A percentile compares a stretch with the other conserved stretches of the same genome.
phyloP scores from a whole-genome alignment of 2,888 invertebrate genomes.

The Lumbricus terrestris region DNA sequence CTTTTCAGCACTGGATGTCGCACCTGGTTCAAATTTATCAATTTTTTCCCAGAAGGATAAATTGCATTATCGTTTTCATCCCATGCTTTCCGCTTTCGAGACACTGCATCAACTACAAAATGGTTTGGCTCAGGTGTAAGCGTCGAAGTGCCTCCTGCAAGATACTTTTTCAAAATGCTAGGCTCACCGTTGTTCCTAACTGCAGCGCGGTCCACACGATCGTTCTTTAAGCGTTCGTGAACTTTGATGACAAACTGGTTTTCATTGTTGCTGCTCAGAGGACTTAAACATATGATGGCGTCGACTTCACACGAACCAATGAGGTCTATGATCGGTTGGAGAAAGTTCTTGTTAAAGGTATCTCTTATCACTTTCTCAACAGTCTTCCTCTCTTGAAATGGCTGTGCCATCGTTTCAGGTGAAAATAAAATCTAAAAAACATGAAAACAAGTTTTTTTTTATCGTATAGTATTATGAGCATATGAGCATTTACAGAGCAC shows the following conservation, averaged over 20 bases:
- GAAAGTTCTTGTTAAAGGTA: not conserved
- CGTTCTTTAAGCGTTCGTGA: slow-evolving; percentile 5
- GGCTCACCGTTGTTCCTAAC: slow-evolving; percentile 5
- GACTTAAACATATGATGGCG: not conserved
- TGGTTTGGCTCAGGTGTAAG: not conserved
- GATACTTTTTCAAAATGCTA: slow-evolving; percentile 12
- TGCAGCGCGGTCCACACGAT: not conserved
- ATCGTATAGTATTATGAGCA: no score
- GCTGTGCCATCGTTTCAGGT: not conserved
- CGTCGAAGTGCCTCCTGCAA: not conserved
- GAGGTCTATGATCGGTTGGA: not conserved
- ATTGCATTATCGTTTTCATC: slow-evolving; percentile 11
- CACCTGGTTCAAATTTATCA: not conserved
- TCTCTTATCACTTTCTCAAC: not conserved
- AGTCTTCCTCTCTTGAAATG: slow-evolving; percentile 3
- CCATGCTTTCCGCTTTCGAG: slow-evolving; percentile 11
- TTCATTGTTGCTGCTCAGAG: not conserved
- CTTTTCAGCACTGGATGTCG: not conserved
- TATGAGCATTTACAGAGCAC: no score
- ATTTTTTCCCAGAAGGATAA: not conserved
- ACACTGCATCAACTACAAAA: not conserved
- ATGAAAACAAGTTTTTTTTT: no score
- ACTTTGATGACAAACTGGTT: slow-evolving; percentile 11
- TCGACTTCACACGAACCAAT: slow-evolving; percentile 3
- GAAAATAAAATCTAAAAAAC: not conserved